phyloP scores from a whole-genome alignment of 2,888 invertebrate genomes.

The Pecten maximus region DNA sequence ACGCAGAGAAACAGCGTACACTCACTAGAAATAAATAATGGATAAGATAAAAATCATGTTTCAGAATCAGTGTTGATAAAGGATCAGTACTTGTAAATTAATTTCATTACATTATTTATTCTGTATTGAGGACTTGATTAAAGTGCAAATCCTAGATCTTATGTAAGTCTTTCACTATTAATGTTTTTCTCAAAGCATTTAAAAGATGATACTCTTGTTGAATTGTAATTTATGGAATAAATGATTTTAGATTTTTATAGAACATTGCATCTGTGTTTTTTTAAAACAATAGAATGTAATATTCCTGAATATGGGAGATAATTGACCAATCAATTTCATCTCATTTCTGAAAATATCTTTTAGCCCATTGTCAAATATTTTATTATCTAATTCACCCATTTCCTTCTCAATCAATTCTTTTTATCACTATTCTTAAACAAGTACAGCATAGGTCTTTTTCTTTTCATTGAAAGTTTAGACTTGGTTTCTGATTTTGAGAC shows the following conservation, averaged over 20 bases:
- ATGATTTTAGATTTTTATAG: conserved; percentile 10
- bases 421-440: too few species aligned
- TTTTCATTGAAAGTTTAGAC: too few species aligned
- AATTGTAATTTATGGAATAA: neutral
- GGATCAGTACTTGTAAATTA: neutral
- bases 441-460: too few species aligned
- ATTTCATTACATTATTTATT: neutral
- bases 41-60: neutral
- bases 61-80: neutral
- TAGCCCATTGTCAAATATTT: too few species aligned
- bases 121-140: neutral
- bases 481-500: too few species aligned
- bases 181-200: neutral
- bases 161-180: neutral
- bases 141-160: neutral
- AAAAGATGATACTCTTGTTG: neutral
- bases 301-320: too few species aligned
- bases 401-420: too few species aligned
- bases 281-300: too few species aligned
- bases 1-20: conserved; percentile 99
- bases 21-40: conserved; percentile 89
- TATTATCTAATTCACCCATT: too few species aligned
- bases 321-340: too few species aligned
- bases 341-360: too few species aligned
- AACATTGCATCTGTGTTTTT: neutral